Evolutionary conservation across 2,888 invertebrate species (phyloP), one percentile per base, ranked within the genome.

Genomic region (Folsomia candida): DNA sequence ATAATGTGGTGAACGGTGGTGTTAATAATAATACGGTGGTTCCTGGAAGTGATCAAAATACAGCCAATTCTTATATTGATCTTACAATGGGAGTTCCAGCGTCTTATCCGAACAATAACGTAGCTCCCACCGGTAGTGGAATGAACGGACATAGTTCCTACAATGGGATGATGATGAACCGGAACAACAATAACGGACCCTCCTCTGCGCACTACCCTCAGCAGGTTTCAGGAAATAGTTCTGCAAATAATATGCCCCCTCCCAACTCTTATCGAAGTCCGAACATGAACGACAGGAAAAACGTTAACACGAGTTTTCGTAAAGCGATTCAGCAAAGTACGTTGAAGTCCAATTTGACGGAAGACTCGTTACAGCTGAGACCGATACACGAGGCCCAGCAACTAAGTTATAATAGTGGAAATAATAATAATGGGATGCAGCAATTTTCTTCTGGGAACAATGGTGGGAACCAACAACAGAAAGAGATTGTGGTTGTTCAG

Each of bases 341-440:
- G 25, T 75, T 78, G 67, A 79, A 80, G 86, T 24, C 87, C 87
- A 77, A 89, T 89, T 79, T 88, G 87, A 18, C 87, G 87, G 80
- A 88, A 87, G 14, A 85, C 87, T 81, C 85, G 84, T 84, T 83
- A 51, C 84, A 85, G 37, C 65, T 78, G 68, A 68, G 77, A 66
- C 70, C 74, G 1, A 78, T 77, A 14, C 65, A 70, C 67, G 78
- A 79, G 64, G 62, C 25, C 68, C 18, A 28, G 27, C 28, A 27
- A 27, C 59, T 29, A 57, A 68, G 65, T 66, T 29, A 65, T 3
- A 67, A 29, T 18, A 63, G 27, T 63, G 61, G 76, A 26, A n/a
- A n/a, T n/a, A n/a, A n/a, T n/a, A n/a, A n/a, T n/a, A n/a, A n/a
- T n/a, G 11, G 60, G 14, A 62, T 65, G 28, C 76, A 74, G 69